These are phyloP conservation scores for Mactra quadrangularis DNA, from an alignment of 1,140 invertebrate species.

Conservation along the genomic window DNA sequence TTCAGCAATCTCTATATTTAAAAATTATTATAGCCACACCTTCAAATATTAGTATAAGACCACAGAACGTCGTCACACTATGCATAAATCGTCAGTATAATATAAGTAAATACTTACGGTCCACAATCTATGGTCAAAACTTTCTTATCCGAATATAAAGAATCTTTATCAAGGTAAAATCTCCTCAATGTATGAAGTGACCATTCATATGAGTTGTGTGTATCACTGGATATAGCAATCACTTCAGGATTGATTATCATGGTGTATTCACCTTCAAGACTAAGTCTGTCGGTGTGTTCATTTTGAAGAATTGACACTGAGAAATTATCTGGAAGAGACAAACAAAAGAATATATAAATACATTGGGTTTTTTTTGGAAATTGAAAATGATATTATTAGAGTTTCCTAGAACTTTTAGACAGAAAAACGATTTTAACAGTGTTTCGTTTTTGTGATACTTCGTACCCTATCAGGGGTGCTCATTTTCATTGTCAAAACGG, in stretches of 20 bases:
- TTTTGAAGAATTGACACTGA: conserved; percentile 54
- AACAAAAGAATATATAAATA: not conserved
- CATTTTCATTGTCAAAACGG: no score
- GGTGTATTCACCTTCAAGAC: conserved; percentile 53
- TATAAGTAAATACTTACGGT: conserved; percentile 71
- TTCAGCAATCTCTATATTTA: no score
- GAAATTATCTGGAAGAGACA: conserved; percentile 64
- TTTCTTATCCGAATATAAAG: conserved; percentile 35
- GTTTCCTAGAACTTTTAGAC: no score
- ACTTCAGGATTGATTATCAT: conserved; percentile 53
- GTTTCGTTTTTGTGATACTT: no score
- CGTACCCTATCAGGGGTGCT: no score
- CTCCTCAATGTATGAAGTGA: conserved; percentile 65
- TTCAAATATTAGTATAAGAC: no score
- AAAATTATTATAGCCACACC: no score
- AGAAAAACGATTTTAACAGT: no score
- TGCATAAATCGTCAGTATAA: no score
- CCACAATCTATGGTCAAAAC: conserved; percentile 69
- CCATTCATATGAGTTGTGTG: conserved; percentile 66
- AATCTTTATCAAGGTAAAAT: conserved; percentile 66
- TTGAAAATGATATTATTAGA: not conserved
- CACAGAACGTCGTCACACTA: no score
- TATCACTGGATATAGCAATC: conserved; percentile 31
- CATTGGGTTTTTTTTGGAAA: not conserved
- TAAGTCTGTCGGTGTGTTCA: conserved; percentile 61